phyloP scores from a whole-genome alignment of 2,888 invertebrate species.

The Megastigmus dorsalis region DNA sequence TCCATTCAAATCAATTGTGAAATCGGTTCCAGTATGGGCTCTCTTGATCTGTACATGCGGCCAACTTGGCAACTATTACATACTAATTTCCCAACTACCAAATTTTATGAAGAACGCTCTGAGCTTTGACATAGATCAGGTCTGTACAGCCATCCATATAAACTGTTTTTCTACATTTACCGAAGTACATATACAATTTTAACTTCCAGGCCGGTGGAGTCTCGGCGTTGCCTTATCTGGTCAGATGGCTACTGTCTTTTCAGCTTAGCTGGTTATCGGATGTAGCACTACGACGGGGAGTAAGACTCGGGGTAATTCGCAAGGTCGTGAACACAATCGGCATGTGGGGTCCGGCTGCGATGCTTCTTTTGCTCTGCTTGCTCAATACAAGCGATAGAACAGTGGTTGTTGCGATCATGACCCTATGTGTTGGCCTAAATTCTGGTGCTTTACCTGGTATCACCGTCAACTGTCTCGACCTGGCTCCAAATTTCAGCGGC shows the following conservation, averaged over 20 bases:
- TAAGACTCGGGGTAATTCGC: constrained; percentile 63
- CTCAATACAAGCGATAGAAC: constrained; percentile 45
- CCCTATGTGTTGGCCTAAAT: constrained; percentile 67
- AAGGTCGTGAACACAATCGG: constrained; percentile 77
- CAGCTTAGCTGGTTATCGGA: constrained; percentile 76
- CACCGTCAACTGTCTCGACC: constrained; percentile 75
- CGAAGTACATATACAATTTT: no score
- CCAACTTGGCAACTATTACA: constrained; percentile 89
- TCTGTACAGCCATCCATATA: no score
- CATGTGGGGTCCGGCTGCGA: constrained; percentile 74
- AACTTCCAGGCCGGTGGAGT: constrained; percentile 74
- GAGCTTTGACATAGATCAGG: constrained; percentile 82
- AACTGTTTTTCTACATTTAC: no score
- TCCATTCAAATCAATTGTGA: constrained; percentile 86
- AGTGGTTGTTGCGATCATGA: constrained; percentile 60
- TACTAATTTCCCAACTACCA: constrained; percentile 87
- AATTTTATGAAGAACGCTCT: constrained; percentile 85
- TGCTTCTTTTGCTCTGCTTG: constrained; percentile 70
- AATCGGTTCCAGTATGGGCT: constrained; percentile 88
- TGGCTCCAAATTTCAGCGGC: constrained; percentile 75
- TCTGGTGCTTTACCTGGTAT: constrained; percentile 69
- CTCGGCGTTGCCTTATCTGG: constrained; percentile 77
- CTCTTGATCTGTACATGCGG: constrained; percentile 83
- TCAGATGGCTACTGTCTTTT: constrained; percentile 76
- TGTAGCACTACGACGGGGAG: constrained; percentile 65